Conservation (phyloP, 2,797 vertebrate species). For the Pseudochaenichthys georgianus region DNA sequence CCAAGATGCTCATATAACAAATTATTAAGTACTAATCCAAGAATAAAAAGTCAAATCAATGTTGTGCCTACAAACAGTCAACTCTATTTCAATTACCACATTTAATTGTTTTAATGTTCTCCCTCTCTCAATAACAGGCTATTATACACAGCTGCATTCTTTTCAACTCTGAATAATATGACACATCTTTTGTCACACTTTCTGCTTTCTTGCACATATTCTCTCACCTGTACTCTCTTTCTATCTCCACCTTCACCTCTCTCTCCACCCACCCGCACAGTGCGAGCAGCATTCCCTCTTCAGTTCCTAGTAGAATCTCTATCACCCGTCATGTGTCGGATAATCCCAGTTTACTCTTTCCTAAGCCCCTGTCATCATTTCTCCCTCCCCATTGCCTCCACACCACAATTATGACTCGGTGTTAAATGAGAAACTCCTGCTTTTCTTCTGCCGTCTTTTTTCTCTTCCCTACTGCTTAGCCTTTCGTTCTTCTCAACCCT, state of each 20-base stretch:
- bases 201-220: constrained; percentile 51
- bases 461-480: constrained; percentile 24
- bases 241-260: constrained; percentile 29
- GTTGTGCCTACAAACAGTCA: not conserved
- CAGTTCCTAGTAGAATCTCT: constrained; percentile 59
- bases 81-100: not conserved
- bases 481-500: constrained; percentile 26
- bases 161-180: constrained; percentile 58
- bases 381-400: constrained; percentile 52
- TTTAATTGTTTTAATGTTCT: constrained; percentile 15
- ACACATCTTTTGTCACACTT: constrained; percentile 67
- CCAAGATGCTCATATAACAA: constrained; percentile 5
- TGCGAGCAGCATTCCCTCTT: constrained; percentile 46
- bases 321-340: constrained; percentile 69
- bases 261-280: constrained; percentile 46
- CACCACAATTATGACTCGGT: constrained; percentile 60
- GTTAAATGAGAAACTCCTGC: constrained; percentile 57
- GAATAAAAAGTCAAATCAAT: not conserved
- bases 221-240: constrained; percentile 61
- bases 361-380: constrained; percentile 73
- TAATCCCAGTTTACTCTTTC: constrained; percentile 80
- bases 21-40: not conserved
- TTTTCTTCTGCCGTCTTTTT: constrained; percentile 32
- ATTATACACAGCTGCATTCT: constrained; percentile 26
- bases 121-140: constrained; percentile 10